Base-by-base conservation (phyloP, 2,113 vertebrate species). In the Pelobates fuscus region DNA sequence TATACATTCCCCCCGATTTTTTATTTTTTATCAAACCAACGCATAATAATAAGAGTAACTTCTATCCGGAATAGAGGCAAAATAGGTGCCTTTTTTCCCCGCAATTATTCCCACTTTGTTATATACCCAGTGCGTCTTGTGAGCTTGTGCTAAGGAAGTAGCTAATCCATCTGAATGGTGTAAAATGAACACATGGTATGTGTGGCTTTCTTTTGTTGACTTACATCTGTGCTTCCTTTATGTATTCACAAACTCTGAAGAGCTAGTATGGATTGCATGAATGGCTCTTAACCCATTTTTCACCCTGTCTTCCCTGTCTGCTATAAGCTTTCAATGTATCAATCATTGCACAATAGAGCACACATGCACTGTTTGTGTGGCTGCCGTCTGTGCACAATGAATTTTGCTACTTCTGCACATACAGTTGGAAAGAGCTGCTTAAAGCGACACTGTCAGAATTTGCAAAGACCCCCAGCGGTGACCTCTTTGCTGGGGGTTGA, bases 231-330 rank as follows among this genome's bases (percentile, higher is more conserved):
- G 80, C 80, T 74, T 81, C 80, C 86, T 81, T 86, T 82, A 80
- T 68, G 57, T 80, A 75, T 83, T 69, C 80, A 87, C 88, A 87
- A 85, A 82, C 77, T 78, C 82, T 82, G 83, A 83, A 89, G 89
- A 87, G 81, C 79, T 57, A 68, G 26, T 60, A 60, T 80, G 59
- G n/a, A 75, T 79, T 81, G 78, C 74, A 71, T 80, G 77, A 87
- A 80, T 81, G 59, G 71, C 71, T 84, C 20, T 4, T 78, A 82
- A 88, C 82, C 77, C 77, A 80, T 82, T 81, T 81, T 63, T 67
- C 79, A 86, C 82, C 82, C 85, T 88, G 0, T 78, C 84, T 87
- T 84, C 69, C 78, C 63, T 67, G 79, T 86, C 79, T 55, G 20
- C 0, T 43, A 67, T 32, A 76, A 83, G 44, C 20, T 78, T 75